Conservation (phyloP, 2,797 vertebrate species). For the Hozukius guyotensis region DNA sequence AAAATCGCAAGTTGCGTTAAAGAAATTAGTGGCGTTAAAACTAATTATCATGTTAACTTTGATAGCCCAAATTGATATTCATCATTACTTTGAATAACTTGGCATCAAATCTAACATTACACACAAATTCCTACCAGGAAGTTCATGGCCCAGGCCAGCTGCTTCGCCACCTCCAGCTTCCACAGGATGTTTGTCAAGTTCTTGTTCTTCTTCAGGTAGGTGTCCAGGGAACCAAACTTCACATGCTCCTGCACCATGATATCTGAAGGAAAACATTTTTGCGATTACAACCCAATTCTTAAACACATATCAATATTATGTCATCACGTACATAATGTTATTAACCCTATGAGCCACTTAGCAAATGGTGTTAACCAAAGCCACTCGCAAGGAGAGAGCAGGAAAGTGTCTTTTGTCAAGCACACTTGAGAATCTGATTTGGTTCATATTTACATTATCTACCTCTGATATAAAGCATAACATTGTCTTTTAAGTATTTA, state of each 20-base stretch:
- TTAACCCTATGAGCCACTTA: not conserved
- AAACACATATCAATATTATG: not conserved
- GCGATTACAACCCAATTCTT: not conserved
- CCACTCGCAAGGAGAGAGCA: not conserved
- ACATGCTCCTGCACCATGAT: slow-evolving; percentile 98
- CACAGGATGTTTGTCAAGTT: slow-evolving; percentile 92
- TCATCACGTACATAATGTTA: not conserved
- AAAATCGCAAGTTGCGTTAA: too few species aligned
- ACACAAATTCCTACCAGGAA: slow-evolving; percentile 88
- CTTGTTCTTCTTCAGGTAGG: slow-evolving; percentile 94
- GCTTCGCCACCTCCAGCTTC: slow-evolving; percentile 98
- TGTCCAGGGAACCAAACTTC: slow-evolving; percentile 96
- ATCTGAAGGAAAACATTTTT: slow-evolving; percentile 76
- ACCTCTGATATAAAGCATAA: not conserved
- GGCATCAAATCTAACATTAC: not conserved
- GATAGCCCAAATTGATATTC: not conserved
- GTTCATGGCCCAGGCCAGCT: slow-evolving; percentile 97
- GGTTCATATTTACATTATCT: not conserved
- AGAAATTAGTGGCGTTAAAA: too few species aligned
- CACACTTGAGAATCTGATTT: not conserved
- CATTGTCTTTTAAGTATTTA: not conserved
- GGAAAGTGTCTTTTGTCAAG: not conserved
- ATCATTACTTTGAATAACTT: not conserved
- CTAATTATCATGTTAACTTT: too few species aligned
- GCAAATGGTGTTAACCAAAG: not conserved